Evolutionary conservation across 1,140 invertebrate species (phyloP).

Genomic region (Drosophila rhopaloa): DNA sequence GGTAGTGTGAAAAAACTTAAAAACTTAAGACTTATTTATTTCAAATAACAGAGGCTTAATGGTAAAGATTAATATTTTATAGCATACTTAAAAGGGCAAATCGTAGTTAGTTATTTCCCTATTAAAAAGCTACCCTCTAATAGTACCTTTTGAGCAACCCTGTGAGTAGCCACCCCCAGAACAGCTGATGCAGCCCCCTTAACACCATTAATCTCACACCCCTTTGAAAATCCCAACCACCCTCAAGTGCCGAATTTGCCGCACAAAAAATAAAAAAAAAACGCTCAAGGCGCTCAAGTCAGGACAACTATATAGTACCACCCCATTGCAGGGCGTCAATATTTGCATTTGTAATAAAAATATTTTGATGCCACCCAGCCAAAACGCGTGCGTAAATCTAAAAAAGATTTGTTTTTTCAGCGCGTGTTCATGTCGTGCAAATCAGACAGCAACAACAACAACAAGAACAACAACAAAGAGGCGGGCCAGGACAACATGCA

Average conservation of each 20-base stretch:
- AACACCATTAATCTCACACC: neutral
- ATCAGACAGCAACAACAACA: constrained; percentile 43
- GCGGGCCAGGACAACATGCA: constrained; percentile 39
- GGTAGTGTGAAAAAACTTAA: constrained; percentile 12
- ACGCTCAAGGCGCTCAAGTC: constrained; percentile 27
- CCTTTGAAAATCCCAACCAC: neutral
- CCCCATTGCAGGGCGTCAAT: constrained; percentile 60
- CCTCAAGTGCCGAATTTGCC: constrained; percentile 36
- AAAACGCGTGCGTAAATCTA: constrained; percentile 77
- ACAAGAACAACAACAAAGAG: constrained; percentile 7
- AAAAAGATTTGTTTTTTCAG: constrained; percentile 79
- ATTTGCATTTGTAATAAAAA: constrained; percentile 84
- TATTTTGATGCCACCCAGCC: constrained; percentile 73
- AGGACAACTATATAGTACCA: constrained; percentile 32
- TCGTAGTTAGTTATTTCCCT: neutral
- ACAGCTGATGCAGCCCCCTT: constrained; percentile 16
- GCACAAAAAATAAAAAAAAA: constrained; percentile 4
- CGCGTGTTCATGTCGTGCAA: constrained; percentile 58
- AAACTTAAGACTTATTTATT: neutral
- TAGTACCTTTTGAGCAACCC: constrained; percentile 22
- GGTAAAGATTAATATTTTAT: neutral
- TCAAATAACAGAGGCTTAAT: neutral
- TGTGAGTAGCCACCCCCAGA: neutral
- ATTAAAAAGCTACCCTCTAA: neutral
- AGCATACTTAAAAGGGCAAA: neutral